These are phyloP conservation scores for Tapera naevia DNA, from an alignment of 2,797 vertebrate species.

Conservation along the genomic window DNA sequence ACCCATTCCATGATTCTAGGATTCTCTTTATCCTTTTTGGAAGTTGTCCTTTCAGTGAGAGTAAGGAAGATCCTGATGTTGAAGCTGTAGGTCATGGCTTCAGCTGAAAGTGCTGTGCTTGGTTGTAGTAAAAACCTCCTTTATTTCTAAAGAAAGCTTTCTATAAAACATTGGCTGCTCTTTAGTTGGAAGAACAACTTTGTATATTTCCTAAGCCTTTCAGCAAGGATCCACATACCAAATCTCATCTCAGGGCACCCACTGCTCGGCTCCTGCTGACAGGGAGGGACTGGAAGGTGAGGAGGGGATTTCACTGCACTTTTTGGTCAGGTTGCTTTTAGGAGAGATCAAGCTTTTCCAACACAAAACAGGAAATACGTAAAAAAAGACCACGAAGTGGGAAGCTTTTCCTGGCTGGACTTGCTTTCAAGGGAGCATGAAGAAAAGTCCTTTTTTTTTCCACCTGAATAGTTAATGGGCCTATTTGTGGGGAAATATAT, in stretches of 20 bases:
- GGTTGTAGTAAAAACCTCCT: fast-evolving
- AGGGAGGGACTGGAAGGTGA: neutral
- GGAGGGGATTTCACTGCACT: neutral
- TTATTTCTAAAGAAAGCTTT: neutral
- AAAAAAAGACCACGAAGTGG: too few relatives aligned
- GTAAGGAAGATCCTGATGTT: neutral
- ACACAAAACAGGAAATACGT: neutral
- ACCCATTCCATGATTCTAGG: too few relatives aligned
- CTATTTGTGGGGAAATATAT: fast-evolving
- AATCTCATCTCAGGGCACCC: neutral
- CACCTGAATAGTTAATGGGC: neutral
- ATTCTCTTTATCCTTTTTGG: neutral
- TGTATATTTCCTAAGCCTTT: neutral
- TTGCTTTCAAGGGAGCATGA: fast-evolving
- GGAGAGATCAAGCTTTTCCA: neutral
- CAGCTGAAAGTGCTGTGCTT: neutral
- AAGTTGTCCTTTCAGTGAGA: neutral
- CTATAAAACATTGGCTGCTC: neutral
- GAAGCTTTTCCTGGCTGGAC: neutral
- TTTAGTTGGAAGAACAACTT: neutral
- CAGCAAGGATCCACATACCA: fast-evolving
- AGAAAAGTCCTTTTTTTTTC: neutral
- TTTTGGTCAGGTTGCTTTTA: neutral
- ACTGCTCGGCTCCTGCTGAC: neutral
- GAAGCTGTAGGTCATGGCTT: neutral